Evolutionary conservation across 2,113 vertebrate species (phyloP).

Genomic region (Azemiops feae): DNA sequence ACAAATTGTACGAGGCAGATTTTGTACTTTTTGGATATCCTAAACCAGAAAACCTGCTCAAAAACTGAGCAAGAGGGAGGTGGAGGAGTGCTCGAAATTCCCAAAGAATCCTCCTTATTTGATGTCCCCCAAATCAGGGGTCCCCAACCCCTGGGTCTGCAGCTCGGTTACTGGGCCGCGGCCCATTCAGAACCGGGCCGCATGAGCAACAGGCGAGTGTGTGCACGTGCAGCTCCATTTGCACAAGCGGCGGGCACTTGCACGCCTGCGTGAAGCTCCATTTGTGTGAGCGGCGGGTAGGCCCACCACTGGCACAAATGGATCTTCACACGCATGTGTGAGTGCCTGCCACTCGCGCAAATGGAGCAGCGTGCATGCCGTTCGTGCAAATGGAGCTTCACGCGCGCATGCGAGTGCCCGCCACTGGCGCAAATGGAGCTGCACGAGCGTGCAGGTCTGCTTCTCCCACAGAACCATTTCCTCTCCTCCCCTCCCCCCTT

Average conservation of each 20-base stretch:
- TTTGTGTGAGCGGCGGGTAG: rapidly evolving
- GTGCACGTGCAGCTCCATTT: neutral
- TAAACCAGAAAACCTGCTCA: constrained; percentile 85
- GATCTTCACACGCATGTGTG: neutral
- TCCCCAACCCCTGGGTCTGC: neutral
- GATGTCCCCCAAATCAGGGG: constrained; percentile 22
- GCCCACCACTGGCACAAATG: neutral
- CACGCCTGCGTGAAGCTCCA: neutral
- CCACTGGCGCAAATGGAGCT: neutral
- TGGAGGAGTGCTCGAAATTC: constrained; percentile 36
- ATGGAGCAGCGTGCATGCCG: no score
- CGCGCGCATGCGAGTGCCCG: neutral
- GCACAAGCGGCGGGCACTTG: neutral
- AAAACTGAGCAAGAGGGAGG: constrained; percentile 68
- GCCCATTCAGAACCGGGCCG: neutral
- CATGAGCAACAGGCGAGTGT: neutral
- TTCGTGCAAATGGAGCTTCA: neutral
- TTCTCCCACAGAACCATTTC: neutral
- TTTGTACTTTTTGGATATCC: constrained; percentile 95
- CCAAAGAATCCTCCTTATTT: constrained; percentile 49
- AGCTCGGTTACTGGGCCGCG: no score
- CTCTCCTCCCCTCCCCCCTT: neutral
- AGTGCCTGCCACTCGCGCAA: neutral
- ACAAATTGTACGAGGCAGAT: constrained; percentile 91
- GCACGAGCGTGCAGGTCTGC: neutral